Conservation (phyloP, 2,797 vertebrate genomes). For the Melanotaenia parkinsoni region DNA sequence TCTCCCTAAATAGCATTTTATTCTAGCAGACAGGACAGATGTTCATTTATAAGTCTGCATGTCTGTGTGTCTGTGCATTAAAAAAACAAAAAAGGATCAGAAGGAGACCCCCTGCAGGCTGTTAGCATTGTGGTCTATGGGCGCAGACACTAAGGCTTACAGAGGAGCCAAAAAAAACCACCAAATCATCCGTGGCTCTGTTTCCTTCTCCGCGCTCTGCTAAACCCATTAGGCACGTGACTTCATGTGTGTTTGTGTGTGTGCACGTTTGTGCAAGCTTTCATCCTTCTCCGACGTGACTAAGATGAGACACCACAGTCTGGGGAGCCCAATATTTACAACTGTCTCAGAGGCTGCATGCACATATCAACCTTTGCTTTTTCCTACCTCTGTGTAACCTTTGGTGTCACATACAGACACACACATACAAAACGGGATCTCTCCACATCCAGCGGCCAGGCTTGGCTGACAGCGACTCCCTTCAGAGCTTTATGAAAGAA, state of each 20-base stretch:
- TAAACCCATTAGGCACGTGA: conserved; percentile 57
- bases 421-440: conserved; percentile 41
- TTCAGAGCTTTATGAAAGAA: conserved; percentile 67
- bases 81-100: conserved; percentile 23
- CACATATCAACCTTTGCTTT: conserved; percentile 51
- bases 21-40: conserved; percentile 15
- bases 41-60: conserved; percentile 21
- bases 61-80: conserved; percentile 18
- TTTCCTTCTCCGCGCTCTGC: conserved; percentile 47
- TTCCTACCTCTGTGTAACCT: conserved; percentile 37
- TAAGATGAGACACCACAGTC: conserved; percentile 66
- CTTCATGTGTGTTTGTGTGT: conserved; percentile 8
- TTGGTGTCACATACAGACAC: conserved; percentile 45
- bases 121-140: conserved; percentile 61
- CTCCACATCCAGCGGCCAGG: conserved; percentile 50
- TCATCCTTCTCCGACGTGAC: conserved; percentile 76
- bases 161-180: conserved; percentile 58
- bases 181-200: conserved; percentile 39
- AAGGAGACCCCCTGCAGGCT: conserved; percentile 45
- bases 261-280: conserved; percentile 48
- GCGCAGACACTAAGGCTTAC: conserved; percentile 54
- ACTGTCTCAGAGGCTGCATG: conserved; percentile 57
- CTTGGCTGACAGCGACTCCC: conserved; percentile 46
- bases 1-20: conserved; percentile 14
- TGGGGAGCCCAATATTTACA: conserved; percentile 73